phyloP scores from a whole-genome alignment of 2,888 invertebrate species.

The Drosophila putrida region DNA sequence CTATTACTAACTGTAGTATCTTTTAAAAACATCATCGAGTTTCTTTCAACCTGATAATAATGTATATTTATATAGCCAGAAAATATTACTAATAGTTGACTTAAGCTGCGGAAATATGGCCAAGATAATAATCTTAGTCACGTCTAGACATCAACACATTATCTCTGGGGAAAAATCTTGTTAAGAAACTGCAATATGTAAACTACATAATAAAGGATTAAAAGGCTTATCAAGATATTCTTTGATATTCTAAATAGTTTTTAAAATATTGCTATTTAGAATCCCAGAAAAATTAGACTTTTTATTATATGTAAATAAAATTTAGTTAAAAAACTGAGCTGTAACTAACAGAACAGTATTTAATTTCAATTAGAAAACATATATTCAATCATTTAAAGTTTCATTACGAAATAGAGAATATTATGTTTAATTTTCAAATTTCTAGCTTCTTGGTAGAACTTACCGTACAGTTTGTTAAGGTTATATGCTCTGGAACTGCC shows the following conservation, averaged over 20 bases:
- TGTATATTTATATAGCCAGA: slow-evolving; percentile 1
- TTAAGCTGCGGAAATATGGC: slow-evolving; percentile 9
- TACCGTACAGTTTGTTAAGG: slow-evolving; percentile 3
- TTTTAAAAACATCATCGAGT: not conserved
- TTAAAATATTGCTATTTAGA: too few species aligned
- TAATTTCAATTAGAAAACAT: too few species aligned
- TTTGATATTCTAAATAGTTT: too few species aligned
- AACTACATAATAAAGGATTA: not conserved
- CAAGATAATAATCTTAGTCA: slow-evolving; percentile 3
- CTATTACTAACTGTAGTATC: slow-evolving; percentile 3
- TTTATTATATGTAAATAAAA: too few species aligned
- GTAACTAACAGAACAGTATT: too few species aligned
- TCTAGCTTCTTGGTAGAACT: not conserved
- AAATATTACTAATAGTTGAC: slow-evolving; percentile 7
- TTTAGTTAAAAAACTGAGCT: too few species aligned
- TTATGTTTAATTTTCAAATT: not conserved
- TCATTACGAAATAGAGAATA: not conserved
- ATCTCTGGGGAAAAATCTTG: not conserved
- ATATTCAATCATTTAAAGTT: too few species aligned
- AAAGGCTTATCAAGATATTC: too few species aligned
- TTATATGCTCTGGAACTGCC: slow-evolving; percentile 5
- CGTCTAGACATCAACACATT: too few species aligned
- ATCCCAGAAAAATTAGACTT: too few species aligned
- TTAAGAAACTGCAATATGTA: not conserved
- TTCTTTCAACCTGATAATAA: not conserved